Base-by-base conservation (phyloP, 2,888 invertebrate genomes). In the Isoperla grammatica region DNA sequence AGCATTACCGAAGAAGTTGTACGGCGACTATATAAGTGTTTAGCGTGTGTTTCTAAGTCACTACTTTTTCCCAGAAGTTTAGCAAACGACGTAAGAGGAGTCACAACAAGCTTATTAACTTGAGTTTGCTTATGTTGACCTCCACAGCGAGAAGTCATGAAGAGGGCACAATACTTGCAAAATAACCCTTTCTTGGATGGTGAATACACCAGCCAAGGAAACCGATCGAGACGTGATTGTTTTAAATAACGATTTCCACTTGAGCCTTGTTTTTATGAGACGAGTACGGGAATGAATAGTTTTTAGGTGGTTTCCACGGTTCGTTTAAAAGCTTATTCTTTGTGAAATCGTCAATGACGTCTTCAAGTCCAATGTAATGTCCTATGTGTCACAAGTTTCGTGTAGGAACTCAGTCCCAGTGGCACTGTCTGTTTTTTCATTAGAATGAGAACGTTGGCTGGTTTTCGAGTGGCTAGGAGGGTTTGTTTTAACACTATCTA, bases 41-140 rank as follows among this genome's bases (percentile, higher is more conserved):
- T 42, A 22, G 58, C 39, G 46, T 66, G 64, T 17, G 20, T 42
- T 22, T 55, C 57, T 43, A 67, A 56, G 60, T 46, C 57, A 12
- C 67, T 66, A 56, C 60, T 59, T 45, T 63, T 64, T 5, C 65
- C 66, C 35, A 61, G 53, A 2, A 65, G 43, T 63, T 65, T 65
- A 1, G 64, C 58, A 60, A 65, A 67, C 12, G 50, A 59, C n/a
- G 37, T 61, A 20, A 67, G 42, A 9, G 65, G 65, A n/a, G 57
- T 20, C 35, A 20, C 63, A 23, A 67, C 65, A 20, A 66, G 61
- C 53, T 62, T 63, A 35, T 63, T 45, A 19, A 67, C 58, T 17
- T 61, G 37, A 12, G 53, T 54, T 23, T 22, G 46, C 37, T 63
- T 63, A 23, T 63, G 37, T n/a, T 54, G 22, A n/a, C 64, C 64